Conservation (phyloP, 2,113 vertebrate genomes). For the Numenius arquata region DNA sequence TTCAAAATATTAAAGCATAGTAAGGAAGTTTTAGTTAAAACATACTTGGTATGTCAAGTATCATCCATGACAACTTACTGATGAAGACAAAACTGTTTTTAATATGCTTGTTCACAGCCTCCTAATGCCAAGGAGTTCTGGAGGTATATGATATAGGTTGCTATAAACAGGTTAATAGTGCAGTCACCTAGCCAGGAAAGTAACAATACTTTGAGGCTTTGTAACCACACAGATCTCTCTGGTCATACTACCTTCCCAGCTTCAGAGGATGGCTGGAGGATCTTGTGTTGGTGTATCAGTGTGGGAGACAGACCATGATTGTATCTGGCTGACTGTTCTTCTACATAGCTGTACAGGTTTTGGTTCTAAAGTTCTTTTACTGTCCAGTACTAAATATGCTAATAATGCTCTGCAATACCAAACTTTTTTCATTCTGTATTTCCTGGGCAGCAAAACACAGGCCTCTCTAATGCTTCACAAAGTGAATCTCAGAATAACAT, state of each 20-base stretch:
- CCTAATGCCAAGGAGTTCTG: not conserved
- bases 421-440: not conserved
- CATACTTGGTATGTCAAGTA: not conserved
- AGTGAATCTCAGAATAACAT: not conserved
- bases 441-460: not conserved
- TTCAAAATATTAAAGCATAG: not conserved
- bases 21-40: not conserved
- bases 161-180: not conserved
- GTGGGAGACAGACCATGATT: not conserved
- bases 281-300: not conserved
- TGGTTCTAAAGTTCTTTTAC: not conserved
- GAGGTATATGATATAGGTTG: not conserved
- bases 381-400: not conserved
- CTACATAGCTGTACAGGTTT: not conserved
- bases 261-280: not conserved
- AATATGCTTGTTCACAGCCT: fast-evolving
- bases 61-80: not conserved
- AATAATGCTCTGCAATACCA: not conserved
- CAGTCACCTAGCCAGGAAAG: not conserved
- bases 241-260: not conserved
- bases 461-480: not conserved
- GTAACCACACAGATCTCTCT: not conserved
- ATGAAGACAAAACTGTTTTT: not conserved
- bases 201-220: not conserved
- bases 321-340: not conserved